A percentile compares a stretch with the other conserved stretches of the same genome.
These are phyloP conservation scores for Symphodus melops DNA, from an alignment of 2,113 vertebrate genomes.

Conservation along the genomic window DNA sequence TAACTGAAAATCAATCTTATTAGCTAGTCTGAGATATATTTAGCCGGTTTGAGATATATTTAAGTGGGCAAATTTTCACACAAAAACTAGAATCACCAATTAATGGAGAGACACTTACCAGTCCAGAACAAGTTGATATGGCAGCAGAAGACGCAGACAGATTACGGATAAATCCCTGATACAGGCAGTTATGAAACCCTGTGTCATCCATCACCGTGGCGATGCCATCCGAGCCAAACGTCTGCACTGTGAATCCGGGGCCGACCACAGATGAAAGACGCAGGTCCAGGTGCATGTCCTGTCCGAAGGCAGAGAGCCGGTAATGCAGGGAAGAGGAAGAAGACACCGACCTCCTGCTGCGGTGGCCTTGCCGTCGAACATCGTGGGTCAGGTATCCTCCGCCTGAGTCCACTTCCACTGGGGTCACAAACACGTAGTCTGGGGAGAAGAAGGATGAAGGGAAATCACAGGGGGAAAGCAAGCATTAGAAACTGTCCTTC, in stretches of 20 bases:
- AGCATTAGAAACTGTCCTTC: background rate
- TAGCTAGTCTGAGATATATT: too few species aligned
- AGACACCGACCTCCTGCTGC: conserved; percentile 86
- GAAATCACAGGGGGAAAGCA: background rate
- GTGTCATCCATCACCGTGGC: conserved; percentile 77
- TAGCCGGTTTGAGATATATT: too few species aligned
- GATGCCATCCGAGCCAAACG: conserved; percentile 85
- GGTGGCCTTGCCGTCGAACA: conserved; percentile 84
- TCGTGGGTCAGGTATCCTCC: conserved; percentile 90
- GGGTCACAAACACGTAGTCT: conserved; percentile 96
- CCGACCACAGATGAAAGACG: conserved; percentile 88
- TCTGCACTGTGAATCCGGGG: conserved; percentile 90
- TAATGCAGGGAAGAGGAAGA: conserved; percentile 86
- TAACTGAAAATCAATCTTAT: too few species aligned
- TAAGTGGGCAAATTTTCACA: background rate
- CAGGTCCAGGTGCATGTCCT: conserved; percentile 93
- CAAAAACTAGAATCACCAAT: background rate
- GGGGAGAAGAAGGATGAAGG: conserved; percentile 30
- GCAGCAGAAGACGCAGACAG: conserved; percentile 90
- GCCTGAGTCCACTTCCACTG: conserved; percentile 90
- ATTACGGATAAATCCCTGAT: conserved; percentile 96
- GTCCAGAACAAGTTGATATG: conserved; percentile 93
- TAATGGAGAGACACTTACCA: conserved; percentile 86
- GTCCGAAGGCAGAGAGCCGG: conserved; percentile 92
- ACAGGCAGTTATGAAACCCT: conserved; percentile 87